Evolutionary conservation across 2,797 vertebrate genomes (phyloP).

Genomic region (Ammospiza maritima): DNA sequence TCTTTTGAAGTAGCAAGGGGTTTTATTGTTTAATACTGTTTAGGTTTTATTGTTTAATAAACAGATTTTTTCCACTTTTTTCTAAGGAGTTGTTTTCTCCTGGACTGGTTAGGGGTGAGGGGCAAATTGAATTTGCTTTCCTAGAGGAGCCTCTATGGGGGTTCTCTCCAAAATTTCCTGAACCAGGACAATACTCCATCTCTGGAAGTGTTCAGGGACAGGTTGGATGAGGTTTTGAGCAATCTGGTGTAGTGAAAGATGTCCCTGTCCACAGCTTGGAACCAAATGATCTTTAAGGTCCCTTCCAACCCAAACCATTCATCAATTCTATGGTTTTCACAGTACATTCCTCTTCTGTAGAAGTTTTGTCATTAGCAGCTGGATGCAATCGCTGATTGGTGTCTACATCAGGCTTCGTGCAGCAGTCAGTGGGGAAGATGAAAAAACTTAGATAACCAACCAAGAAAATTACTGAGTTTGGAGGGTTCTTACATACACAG

Average conservation of each 20-base stretch:
- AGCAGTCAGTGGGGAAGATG: neutral
- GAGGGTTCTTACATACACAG: neutral
- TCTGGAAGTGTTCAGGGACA: neutral
- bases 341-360: neutral
- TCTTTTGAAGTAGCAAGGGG: no score
- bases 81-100: no score
- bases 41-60: no score
- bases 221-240: neutral
- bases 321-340: neutral
- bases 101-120: no score
- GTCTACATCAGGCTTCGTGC: neutral
- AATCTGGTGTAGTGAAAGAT: neutral
- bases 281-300: neutral
- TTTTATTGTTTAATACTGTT: no score
- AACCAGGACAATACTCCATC: neutral
- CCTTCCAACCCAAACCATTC: neutral
- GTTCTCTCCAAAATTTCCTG: no score
- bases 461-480: neutral
- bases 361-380: neutral
- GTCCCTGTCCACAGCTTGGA: neutral
- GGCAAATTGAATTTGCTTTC: no score
- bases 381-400: neutral
- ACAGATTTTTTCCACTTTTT: no score
- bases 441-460: neutral
- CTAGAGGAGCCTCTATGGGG: no score